Base-by-base conservation (phyloP, 2,797 vertebrate species). In the Synanceia verrucosa region DNA sequence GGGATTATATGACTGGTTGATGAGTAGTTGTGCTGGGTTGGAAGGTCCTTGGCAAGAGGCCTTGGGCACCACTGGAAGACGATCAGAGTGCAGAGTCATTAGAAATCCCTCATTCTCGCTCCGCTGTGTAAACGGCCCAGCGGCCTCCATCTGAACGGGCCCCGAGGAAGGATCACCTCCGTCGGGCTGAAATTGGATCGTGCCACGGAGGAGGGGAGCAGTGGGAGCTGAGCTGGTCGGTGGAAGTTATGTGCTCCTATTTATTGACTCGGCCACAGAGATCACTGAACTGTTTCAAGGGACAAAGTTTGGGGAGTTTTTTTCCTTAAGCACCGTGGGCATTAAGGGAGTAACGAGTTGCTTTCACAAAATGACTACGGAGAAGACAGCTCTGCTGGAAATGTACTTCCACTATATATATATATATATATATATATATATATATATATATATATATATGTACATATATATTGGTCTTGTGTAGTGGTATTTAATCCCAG, bases 31-130 rank as follows among this genome's bases (percentile, higher is more conserved):
- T 85, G 87, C 86, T 31, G 69, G 79, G 82, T 78, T 79, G 73
- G 85, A 89, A 80, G 85, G 91, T 81, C 86, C 77, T 90, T 91
- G 91, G 86, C 83, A 39, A 56, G 86, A 84, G 84, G 85, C 88
- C 89, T 86, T 86, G 83, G 87, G 87, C 88, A 67, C 76, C 58
- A 66, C 73, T 82, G 77, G 81, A 89, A 89, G 85, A 82, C 84
- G 81, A 87, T 81, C 88, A 85, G 82, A 87, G 79, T 76, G 82
- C 78, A 68, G 78, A 91, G 72, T 89, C 89, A 85, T 89, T 92
- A 90, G 86, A 90, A 91, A 92, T 91, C 88, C 87, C 80, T 92
- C 90, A 86, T 87, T 91, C 83, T 85, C 73, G 43, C 85, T 65
- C 47, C 51, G 48, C 66, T 75, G 79, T 85, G 81, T 81, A 85